Base-by-base conservation (phyloP, 2,797 vertebrate genomes). In the Poeciliopsis gracilis region DNA sequence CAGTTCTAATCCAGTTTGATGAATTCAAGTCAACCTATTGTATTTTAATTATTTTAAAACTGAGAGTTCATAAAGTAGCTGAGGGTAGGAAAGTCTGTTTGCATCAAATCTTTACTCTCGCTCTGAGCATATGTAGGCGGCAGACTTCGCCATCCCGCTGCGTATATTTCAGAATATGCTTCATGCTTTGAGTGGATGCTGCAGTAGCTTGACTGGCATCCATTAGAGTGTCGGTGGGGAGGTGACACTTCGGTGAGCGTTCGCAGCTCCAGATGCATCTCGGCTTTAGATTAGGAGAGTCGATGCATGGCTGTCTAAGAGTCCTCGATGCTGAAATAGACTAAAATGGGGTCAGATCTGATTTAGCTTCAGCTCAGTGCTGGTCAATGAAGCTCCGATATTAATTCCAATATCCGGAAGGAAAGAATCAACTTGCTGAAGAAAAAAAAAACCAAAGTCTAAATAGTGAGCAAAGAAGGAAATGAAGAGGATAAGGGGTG, bases 341-440 rank as follows among this genome's bases (percentile, higher is more conserved):
- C 78, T 82, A 77, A 79, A 75, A 49, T 43, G 63, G 84, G 90
- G 91, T 94, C 91, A 92, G 89, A 80, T 41, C 38, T 90, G 90
- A 93, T 94, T 93, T 90, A 93, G 85, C 87, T 88, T 84, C 88
- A 81, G 81, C 80, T 78, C 86, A 86, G 84, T 49, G 79, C 81
- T 86, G 88, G 94, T 95, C 93, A 88, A 94, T 94, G 94, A 83
- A 45, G 57, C 82, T 85, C 74, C 86, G n/a, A 81, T 86, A 78
- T 84, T 86, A 86, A 87, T 88, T 87, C 90, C 85, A 88, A 81
- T 84, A 83, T 84, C 80, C 78, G 84, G 84, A 90, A 86, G 85
- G 82, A 90, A 88, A 20, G 76, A 89, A 84, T 91, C 81, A 85
- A 77, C 84, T 69, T 83, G 59, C 75, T 36, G 36, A 36, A 76